Evolutionary conservation across 2,113 vertebrate species (phyloP).

Genomic region (Ceyx margarethae): DNA sequence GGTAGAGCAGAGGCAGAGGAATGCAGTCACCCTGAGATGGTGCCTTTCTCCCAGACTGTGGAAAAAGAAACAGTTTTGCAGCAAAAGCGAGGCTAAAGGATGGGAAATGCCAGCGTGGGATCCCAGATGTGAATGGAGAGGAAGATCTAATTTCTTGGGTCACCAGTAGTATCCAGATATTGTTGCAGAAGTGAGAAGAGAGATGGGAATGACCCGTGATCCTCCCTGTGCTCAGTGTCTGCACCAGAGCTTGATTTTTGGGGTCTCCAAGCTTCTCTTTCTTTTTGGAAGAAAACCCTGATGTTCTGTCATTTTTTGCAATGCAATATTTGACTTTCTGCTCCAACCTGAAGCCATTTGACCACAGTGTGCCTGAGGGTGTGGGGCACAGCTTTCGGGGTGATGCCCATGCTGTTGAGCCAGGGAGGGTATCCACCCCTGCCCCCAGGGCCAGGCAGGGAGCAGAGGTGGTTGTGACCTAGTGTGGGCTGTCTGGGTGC

Average conservation of each 20-base stretch:
- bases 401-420: background rate
- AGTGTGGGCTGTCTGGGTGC: background rate
- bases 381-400: accelerated
- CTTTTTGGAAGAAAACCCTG: accelerated
- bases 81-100: background rate
- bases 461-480: background rate
- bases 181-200: background rate
- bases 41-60: background rate
- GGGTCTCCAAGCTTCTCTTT: background rate
- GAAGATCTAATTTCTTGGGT: background rate
- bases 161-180: background rate
- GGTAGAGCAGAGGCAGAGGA: background rate
- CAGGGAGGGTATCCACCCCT: background rate
- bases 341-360: background rate
- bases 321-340: background rate
- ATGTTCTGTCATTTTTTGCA: background rate
- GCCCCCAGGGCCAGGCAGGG: accelerated
- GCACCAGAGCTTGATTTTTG: background rate
- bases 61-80: background rate
- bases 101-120: background rate
- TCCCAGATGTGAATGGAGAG: background rate
- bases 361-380: too few relatives aligned
- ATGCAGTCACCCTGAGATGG: background rate
- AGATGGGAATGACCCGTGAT: background rate
- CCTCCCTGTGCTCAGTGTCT: background rate